Evolutionary conservation across 2,113 vertebrate species (phyloP).

Genomic region (Neoarius graeffei): DNA sequence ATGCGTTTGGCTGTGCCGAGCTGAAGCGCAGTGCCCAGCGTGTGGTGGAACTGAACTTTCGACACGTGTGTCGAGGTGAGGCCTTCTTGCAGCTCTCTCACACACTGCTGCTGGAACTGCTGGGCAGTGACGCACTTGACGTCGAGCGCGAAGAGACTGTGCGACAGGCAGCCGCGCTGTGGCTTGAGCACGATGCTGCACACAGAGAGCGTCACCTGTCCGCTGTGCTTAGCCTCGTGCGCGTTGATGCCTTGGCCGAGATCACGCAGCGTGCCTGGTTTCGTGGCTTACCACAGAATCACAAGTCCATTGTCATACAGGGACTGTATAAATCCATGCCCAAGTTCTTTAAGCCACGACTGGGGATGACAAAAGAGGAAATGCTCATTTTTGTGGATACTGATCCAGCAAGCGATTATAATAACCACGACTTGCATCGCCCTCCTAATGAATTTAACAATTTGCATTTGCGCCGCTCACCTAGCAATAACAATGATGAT

Average conservation of each 20-base stretch:
- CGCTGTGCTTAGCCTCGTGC: slow-evolving; percentile 95
- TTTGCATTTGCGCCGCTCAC: neutral
- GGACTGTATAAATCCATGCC: slow-evolving; percentile 99
- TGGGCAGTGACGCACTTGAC: slow-evolving; percentile 98
- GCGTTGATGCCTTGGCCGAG: slow-evolving; percentile 96
- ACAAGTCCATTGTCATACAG: slow-evolving; percentile 98
- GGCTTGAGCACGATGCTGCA: slow-evolving; percentile 96
- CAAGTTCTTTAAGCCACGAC: slow-evolving; percentile 96
- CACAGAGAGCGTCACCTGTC: slow-evolving; percentile 94
- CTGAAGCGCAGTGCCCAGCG: slow-evolving; percentile 94
- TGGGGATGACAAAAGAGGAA: slow-evolving; percentile 99
- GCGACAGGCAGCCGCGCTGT: slow-evolving; percentile 95
- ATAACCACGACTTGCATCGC: neutral
- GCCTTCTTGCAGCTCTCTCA: slow-evolving; percentile 96
- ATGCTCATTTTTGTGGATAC: slow-evolving; percentile 99
- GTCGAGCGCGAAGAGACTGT: slow-evolving; percentile 99
- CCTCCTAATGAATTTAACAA: slow-evolving; percentile 6
- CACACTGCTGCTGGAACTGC: slow-evolving; percentile 91
- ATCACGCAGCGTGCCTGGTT: slow-evolving; percentile 99
- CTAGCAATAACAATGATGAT: slow-evolving; percentile 22
- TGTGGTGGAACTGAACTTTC: slow-evolving; percentile 99
- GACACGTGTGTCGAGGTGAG: slow-evolving; percentile 90
- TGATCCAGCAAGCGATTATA: slow-evolving; percentile 68
- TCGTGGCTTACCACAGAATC: slow-evolving; percentile 94
- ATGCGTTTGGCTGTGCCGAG: slow-evolving; percentile 95